Evolutionary conservation across 2,888 invertebrate species (phyloP).

Genomic region (Graphium colonna): DNA sequence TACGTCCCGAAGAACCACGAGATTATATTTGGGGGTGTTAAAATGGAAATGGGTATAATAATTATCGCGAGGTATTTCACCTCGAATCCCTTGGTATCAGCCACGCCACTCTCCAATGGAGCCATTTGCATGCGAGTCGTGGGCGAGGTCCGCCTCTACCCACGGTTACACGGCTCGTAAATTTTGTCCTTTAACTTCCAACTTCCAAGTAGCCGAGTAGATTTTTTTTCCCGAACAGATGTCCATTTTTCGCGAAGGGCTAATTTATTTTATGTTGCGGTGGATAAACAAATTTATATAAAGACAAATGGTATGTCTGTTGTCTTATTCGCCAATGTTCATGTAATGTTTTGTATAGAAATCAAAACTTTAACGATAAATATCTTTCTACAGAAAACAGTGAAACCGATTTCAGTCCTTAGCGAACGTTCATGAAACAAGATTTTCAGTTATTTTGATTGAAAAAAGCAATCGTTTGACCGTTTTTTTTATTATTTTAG

Average conservation of each 20-base stretch:
- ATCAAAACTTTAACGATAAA: too few relatives aligned
- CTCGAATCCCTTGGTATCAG: constrained; percentile 55
- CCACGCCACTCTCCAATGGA: constrained; percentile 61
- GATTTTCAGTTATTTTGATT: too few relatives aligned
- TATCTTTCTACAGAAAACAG: too few relatives aligned
- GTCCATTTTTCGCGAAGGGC: constrained; percentile 71
- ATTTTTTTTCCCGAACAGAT: constrained; percentile 67
- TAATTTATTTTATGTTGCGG: constrained; percentile 73
- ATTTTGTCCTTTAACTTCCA: constrained; percentile 75
- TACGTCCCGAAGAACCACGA: not conserved
- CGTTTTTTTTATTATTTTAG: too few relatives aligned
- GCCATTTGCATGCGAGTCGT: constrained; percentile 75
- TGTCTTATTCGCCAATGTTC: too few relatives aligned
- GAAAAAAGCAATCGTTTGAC: too few relatives aligned
- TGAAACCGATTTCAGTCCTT: too few relatives aligned
- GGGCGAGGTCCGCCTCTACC: constrained; percentile 66
- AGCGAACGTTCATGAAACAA: too few relatives aligned
- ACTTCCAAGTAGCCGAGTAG: constrained; percentile 43
- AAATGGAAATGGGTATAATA: constrained; percentile 12
- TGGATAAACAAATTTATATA: constrained; percentile 18
- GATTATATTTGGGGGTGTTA: not conserved
- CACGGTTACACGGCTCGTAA: constrained; percentile 74
- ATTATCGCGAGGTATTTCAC: constrained; percentile 50
- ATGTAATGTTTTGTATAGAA: too few relatives aligned
- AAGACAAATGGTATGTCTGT: too few relatives aligned